Evolutionary conservation across 2,888 invertebrate species (phyloP).

Genomic region (Cerastis leucographa): DNA sequence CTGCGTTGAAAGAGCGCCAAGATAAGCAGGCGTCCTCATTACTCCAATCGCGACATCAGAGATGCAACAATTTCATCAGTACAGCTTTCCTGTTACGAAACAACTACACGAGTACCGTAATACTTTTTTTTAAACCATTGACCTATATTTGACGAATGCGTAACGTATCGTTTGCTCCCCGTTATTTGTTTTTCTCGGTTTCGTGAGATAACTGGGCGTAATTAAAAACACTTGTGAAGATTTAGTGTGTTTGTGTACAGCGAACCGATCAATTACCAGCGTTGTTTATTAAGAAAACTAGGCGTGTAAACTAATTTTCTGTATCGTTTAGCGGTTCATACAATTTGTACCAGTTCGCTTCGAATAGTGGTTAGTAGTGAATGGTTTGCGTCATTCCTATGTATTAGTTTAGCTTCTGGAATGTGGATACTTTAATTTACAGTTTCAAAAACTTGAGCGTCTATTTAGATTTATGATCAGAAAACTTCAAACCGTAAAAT

Average conservation of each 20-base stretch:
- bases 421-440: conserved; percentile 10
- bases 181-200: conserved; percentile 63
- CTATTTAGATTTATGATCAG: neutral
- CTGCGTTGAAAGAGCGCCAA: conserved; percentile 43
- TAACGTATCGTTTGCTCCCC: conserved; percentile 61
- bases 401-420: conserved; percentile 15
- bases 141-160: conserved; percentile 70
- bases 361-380: conserved; percentile 1
- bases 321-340: conserved; percentile 38
- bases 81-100: conserved; percentile 69
- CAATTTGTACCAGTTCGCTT: conserved; percentile 33
- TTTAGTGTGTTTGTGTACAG: conserved; percentile 62
- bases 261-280: conserved; percentile 57
- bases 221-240: conserved; percentile 61
- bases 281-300: conserved; percentile 56
- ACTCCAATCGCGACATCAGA: conserved; percentile 63
- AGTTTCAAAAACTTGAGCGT: neutral
- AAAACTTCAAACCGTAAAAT: neutral
- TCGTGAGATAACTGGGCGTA: conserved; percentile 55
- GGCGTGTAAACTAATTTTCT: conserved; percentile 50
- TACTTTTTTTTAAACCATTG: conserved; percentile 73
- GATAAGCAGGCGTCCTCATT: conserved; percentile 62
- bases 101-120: conserved; percentile 58
- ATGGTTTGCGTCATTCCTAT: conserved; percentile 18
- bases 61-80: conserved; percentile 65